phyloP scores from a whole-genome alignment of 2,797 vertebrate genomes.

The Cyclopterus lumpus region DNA sequence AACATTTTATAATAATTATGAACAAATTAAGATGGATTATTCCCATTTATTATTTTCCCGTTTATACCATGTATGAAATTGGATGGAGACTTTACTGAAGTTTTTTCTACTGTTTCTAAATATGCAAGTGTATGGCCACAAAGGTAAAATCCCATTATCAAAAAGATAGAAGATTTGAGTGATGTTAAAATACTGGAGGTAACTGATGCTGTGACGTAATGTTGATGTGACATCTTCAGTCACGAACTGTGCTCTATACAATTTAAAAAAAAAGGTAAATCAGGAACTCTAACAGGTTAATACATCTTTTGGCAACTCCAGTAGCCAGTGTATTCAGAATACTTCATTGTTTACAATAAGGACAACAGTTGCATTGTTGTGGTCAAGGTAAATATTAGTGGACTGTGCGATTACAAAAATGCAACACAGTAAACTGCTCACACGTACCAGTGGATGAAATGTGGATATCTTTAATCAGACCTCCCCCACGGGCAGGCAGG shows the following conservation, averaged over 20 bases:
- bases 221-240: not conserved
- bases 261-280: not conserved
- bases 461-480: conserved; percentile 87
- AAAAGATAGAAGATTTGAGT: too few species aligned
- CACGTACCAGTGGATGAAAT: conserved; percentile 86
- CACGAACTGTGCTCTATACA: not conserved
- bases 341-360: not conserved
- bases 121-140: not conserved
- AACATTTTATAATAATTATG: not conserved
- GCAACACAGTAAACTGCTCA: conserved; percentile 15
- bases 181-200: not conserved
- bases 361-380: not conserved
- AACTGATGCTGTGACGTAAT: not conserved
- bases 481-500: conserved; percentile 87
- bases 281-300: not conserved
- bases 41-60: not conserved
- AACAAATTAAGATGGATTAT: conserved; percentile 7
- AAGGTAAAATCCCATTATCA: not conserved
- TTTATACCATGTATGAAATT: too few species aligned
- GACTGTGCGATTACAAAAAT: not conserved
- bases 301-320: not conserved
- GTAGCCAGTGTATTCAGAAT: not conserved
- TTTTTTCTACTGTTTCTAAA: not conserved
- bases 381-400: not conserved
- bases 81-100: too few species aligned